Evolutionary conservation across 2,888 invertebrate genomes (phyloP).

Genomic region (Azorinus chamasolen): DNA sequence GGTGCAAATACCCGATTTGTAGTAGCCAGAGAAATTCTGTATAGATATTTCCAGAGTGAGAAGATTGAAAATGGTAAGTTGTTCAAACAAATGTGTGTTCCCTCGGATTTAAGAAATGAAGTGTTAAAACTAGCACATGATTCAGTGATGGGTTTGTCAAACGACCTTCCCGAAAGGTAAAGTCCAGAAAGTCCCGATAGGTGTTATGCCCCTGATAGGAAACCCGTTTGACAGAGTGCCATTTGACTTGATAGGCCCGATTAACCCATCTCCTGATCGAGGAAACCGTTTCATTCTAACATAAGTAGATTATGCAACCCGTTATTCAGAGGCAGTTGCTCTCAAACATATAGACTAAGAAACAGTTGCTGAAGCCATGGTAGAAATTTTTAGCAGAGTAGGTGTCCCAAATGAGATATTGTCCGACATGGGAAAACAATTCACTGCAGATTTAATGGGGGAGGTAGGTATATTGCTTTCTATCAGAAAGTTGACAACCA

Average conservation of each 20-base stretch:
- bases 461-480: slow-evolving; percentile 37
- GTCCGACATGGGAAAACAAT: too few relatives aligned
- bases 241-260: too few relatives aligned
- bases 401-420: too few relatives aligned
- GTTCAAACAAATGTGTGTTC: slow-evolving; percentile 1
- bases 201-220: too few relatives aligned
- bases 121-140: slow-evolving; percentile 14
- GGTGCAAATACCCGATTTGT: too few relatives aligned
- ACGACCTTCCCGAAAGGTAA: slow-evolving; percentile 11
- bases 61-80: too few relatives aligned
- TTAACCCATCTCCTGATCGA: slow-evolving; percentile 37
- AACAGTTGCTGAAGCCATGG: slow-evolving; percentile 61
- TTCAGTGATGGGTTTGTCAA: background rate
- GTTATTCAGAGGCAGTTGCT: too few relatives aligned
- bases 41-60: too few relatives aligned
- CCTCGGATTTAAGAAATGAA: background rate
- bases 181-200: slow-evolving; percentile 8
- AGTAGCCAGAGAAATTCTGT: too few relatives aligned
- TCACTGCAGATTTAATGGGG: slow-evolving; percentile 57
- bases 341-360: slow-evolving; percentile 56
- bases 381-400: too few relatives aligned
- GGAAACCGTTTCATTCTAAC: slow-evolving; percentile 63
- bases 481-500: slow-evolving; percentile 50
- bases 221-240: slow-evolving; percentile 35
- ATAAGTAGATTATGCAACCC: slow-evolving; percentile 60